These are phyloP conservation scores for Gallinago jamesoni DNA, from an alignment of 2,113 vertebrate genomes.

Conservation along the genomic window DNA sequence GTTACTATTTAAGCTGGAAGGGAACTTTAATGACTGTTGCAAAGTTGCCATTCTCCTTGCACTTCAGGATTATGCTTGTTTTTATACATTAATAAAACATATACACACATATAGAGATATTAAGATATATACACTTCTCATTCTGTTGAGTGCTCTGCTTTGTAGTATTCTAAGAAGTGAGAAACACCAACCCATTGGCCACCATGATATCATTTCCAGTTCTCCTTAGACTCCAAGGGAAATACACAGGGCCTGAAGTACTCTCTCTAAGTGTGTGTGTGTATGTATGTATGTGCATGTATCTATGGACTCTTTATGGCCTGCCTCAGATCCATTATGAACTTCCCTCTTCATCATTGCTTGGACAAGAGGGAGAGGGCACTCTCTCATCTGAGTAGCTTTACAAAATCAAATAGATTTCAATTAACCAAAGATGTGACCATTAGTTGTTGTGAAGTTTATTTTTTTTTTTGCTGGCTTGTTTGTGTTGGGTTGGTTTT, in stretches of 20 bases:
- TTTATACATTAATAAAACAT: neutral
- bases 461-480: neutral
- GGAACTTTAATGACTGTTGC: neutral
- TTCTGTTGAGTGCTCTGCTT: neutral
- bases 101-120: neutral
- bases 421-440: neutral
- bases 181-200: neutral
- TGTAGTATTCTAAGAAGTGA: neutral
- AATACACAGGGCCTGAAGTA: neutral
- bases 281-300: neutral
- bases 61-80: neutral
- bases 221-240: neutral
- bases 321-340: neutral
- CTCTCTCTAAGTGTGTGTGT: neutral
- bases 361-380: neutral
- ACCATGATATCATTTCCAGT: neutral
- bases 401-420: neutral
- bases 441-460: neutral
- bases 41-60: neutral
- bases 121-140: neutral
- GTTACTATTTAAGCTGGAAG: neutral
- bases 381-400: neutral
- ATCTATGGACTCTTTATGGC: neutral
- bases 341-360: neutral
- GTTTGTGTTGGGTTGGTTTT: neutral